Evolutionary conservation across 2,888 invertebrate genomes (phyloP), one percentile per base, ranked within the genome.

Genomic region (Tuta absoluta): DNA sequence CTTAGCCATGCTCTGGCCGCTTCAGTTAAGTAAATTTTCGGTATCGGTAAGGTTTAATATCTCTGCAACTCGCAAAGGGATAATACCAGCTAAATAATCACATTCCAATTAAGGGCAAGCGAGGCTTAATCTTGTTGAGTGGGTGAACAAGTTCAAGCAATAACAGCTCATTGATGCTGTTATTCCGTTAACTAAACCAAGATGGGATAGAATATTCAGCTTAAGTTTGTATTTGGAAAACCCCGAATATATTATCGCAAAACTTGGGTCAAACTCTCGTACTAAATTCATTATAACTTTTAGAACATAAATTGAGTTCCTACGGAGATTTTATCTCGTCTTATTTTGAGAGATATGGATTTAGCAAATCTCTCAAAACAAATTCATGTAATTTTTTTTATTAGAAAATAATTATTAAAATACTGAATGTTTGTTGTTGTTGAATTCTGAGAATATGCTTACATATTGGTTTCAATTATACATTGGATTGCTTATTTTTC

Each of bases 261-360:
- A 33, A 56, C n/a, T 56, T 56, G 24, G 12, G n/a, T 33, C 51
- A 33, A 56, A 56, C 56, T 56, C 28, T 24, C 19, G 33, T 33
- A 33, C 56, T 56, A 56, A 56, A 56, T 56, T 56, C 56, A 33
- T 56, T 56, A 56, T 17, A 56, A 56, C 56, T 56, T 56, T 56
- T 19, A 51, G 51, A 51, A 24, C 17, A 10, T 17, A 33, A 21
- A 17, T 33, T 33, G 56, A 33, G 33, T 24, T 56, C 8, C 14
- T 12, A 33, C n/a, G 12, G 10, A 28, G 28, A 28, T 23, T 53
- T 53, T 23, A 23, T 53, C 14, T 53, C 23, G 23, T 53, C 23
- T 53, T 53, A 5, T 49, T 49, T 49, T 11, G 2, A 21, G 14
- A 12, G 24, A 53, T 11, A 11, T 51, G 8, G 17, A 49, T 17